Conservation (phyloP, 2,888 invertebrate species). For the Artemia sinica region DNA sequence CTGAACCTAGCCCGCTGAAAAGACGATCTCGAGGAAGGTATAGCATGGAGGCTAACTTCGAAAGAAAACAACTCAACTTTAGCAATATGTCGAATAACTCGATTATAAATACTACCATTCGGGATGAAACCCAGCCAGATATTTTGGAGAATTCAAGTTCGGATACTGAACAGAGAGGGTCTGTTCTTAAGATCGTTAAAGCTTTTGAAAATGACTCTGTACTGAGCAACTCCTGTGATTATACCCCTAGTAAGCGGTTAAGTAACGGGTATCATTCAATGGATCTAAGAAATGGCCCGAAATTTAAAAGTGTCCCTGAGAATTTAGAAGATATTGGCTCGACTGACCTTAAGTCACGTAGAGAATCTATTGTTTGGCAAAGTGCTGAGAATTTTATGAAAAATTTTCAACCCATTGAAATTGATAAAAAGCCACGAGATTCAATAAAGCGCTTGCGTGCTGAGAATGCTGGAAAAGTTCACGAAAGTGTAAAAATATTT, state of each 20-base stretch:
- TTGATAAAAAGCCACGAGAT: constrained; percentile 43
- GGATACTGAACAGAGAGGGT: constrained; percentile 14
- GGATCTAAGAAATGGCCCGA: constrained; percentile 7
- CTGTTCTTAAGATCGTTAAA: constrained; percentile 18
- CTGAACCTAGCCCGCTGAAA: constrained; percentile 28
- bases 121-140: neutral
- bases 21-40: neutral
- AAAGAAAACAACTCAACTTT: constrained; percentile 4
- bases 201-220: neutral
- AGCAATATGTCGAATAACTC: constrained; percentile 7
- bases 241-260: neutral
- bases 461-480: constrained; percentile 61
- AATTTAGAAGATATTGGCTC: constrained; percentile 16
- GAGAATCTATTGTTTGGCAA: constrained; percentile 32
- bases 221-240: too few species aligned
- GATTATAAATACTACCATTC: neutral
- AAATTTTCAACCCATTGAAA: constrained; percentile 19
- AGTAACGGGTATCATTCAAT: neutral
- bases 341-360: neutral
- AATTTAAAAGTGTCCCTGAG: constrained; percentile 17
- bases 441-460: constrained; percentile 51
- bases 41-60: neutral
- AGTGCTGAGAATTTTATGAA: constrained; percentile 41
- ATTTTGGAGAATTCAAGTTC: neutral
- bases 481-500: constrained; percentile 58